Evolutionary conservation across 1,140 invertebrate genomes (phyloP), one percentile per base, ranked within the genome.

Genomic region (Drosophila parvula): DNA sequence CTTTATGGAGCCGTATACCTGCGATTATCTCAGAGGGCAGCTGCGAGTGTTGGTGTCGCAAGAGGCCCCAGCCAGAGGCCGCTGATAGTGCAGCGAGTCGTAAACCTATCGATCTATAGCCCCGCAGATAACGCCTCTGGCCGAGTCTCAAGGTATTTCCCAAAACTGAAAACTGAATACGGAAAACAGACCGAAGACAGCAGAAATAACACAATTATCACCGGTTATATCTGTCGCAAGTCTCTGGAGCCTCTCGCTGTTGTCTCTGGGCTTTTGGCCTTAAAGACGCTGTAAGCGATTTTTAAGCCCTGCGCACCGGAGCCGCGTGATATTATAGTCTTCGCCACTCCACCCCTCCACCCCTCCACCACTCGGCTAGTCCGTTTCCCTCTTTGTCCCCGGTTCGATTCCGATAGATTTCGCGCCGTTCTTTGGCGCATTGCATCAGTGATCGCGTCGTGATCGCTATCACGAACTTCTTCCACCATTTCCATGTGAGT

Each of bases 201-300:
- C 38, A 58, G 10, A 58, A 30, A 57, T 41, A 44, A 16, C 36
- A 58, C 36, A 60, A 64, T 61, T 64, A 64, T 64, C 61, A 61
- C 38, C 38, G 18, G 41, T 18, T 32, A 45, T 71, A 57, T 69
- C 65, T 47, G 44, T 38, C 34, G 44, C 36, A 63, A 48, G 40
- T 50, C 36, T 68, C 40, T 30, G 43, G 38, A 32, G 43, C 36
- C 53, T 67, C 36, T 71, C 47, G 36, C n/a, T 64, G 65, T 73
- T 78, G 63, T 80, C 71, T 76, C 53, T 67, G 76, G 79, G 74
- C 44, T 70, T 70, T 89, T 80, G 67, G 73, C 51, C 40, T 51
- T 62, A 88, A 89, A 88, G 83, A 88, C 83, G 83, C 84, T 88
- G 79, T 82, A 88, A 88, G 81, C 83, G 83, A 80, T 88, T 88